Evolutionary conservation across 2,113 vertebrate species (phyloP), one percentile per base, ranked within the genome.

Genomic region (Tauraco erythrolophus): DNA sequence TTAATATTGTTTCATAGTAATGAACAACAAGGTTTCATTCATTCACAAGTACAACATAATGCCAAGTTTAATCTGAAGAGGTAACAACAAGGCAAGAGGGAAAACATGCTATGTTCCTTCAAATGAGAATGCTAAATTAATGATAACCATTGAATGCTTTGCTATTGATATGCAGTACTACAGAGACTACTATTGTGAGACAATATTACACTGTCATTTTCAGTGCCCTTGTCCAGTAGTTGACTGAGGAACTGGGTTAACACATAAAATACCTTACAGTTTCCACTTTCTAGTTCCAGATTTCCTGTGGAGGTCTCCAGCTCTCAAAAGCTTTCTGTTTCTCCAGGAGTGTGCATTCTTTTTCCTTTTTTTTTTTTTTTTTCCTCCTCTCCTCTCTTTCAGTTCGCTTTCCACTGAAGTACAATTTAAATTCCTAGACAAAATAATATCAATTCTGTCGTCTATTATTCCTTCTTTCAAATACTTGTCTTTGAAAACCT

Each of bases 11-110:
- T 98, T 98, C 97, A 89, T 98, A 98, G 98, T 97, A 98, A 98
- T 98, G 98, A 99, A 99, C 99, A 99, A 99, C 98, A 99, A 98
- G 98, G 98, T 98, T 98, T 99, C 98, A 98, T 99, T 99, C 99
- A 99, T 99, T 98, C 98, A 98, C 98, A 98, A 98, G 98, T 99
- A 98, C 97, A 98, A 99, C 99, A 99, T 98, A 98, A 99, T 99
- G 98, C 98, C 98, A 98, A 98, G 98, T 99, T 99, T 99, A 98
- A 99, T 99, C 98, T 98, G 98, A 98, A 98, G 98, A 98, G 97
- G 98, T 98, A 98, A 98, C 97, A 97, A 98, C 98, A 98, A 97
- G 98, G 98, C 98, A 98, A 98, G 98, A 97, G 98, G 98, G 98
- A 98, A 98, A 98, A 98, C 97, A 97, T 90, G 84, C 97, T 98